Evolutionary conservation across 2,888 invertebrate species (phyloP).

Genomic region (Catocala nupta): DNA sequence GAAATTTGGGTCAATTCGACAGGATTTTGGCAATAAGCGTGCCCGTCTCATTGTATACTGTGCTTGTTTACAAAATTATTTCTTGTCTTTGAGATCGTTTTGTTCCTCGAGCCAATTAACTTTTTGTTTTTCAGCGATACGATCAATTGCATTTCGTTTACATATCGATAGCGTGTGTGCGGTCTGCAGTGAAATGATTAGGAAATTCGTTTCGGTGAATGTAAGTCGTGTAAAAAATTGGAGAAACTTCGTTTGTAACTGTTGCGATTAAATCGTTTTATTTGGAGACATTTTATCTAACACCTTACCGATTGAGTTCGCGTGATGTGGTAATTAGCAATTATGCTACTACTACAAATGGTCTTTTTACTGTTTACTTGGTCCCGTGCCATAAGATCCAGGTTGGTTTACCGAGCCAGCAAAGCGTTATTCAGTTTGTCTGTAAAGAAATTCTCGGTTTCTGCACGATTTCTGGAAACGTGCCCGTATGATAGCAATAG

Average conservation of each 20-base stretch:
- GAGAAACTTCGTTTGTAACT: constrained; percentile 14
- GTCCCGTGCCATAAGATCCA: too few species aligned
- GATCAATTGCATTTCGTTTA: constrained; percentile 23
- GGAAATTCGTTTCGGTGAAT: constrained; percentile 7
- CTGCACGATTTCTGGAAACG: too few species aligned
- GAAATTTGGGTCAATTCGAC: constrained; percentile 42
- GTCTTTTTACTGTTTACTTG: too few species aligned
- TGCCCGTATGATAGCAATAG: too few species aligned
- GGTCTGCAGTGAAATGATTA: constrained; percentile 18
- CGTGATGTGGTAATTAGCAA: not conserved
- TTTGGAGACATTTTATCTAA: constrained; percentile 1
- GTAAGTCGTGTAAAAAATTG: constrained; percentile 4
- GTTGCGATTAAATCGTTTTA: not conserved
- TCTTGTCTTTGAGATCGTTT: constrained; percentile 23
- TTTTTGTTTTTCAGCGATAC: constrained; percentile 24
- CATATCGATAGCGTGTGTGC: constrained; percentile 29
- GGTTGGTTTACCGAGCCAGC: too few species aligned
- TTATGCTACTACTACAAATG: too few species aligned
- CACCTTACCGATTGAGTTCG: not conserved
- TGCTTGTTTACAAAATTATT: constrained; percentile 23
- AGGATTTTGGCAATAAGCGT: constrained; percentile 44
- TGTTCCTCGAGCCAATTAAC: constrained; percentile 31
- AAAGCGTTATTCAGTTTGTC: too few species aligned
- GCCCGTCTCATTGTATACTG: constrained; percentile 12
- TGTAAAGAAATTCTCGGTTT: too few species aligned